Evolutionary conservation across 2,797 vertebrate genomes (phyloP), one percentile per base, ranked within the genome.

Genomic region (Semaprochilodus insignis): DNA sequence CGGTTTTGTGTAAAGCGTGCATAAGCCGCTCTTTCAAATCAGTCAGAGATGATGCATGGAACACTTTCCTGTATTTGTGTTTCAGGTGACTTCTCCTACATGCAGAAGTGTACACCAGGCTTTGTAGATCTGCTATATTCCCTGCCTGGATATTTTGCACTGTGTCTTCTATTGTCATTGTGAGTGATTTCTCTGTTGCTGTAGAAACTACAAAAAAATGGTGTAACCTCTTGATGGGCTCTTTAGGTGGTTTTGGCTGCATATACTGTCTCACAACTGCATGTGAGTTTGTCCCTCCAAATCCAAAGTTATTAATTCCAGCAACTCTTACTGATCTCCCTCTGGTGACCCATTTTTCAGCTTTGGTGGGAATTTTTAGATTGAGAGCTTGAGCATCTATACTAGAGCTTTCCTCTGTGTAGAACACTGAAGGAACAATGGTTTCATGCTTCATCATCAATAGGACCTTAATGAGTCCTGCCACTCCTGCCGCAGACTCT

Each of bases 201-300:
- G 96, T 96, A 78, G 96, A 97, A 65, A 96, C 82, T 34, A 95
- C 83, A 90, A 97, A 71, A 52, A 77, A 77, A 14, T 25, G n/a
- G 19, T 77, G 65, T 52, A 51, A 44, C 10, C 69, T 52, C 27
- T 70, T 69, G 65, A 60, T 16, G 19, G 65, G 19, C 13, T 44
- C 23, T 77, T 71, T 77, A 8, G 25, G 14, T 11, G 15, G 19
- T 70, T 77, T 57, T 0, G 72, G 73, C 81, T 93, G 88, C 70
- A 88, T 93, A 67, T 94, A 79, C 77, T 97, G 93, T 85, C 88
- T 96, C 19, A 97, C 89, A 78, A 97, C 93, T 2, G 83, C 88
- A 31, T 97, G 97, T 84, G 94, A 94, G 88, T 97, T 97, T 70
- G 96, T 97, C 70, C 96, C 96, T 63, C 96, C 97, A 92, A 98